Conservation (phyloP, 2,113 vertebrate genomes). For the Lota lota region DNA sequence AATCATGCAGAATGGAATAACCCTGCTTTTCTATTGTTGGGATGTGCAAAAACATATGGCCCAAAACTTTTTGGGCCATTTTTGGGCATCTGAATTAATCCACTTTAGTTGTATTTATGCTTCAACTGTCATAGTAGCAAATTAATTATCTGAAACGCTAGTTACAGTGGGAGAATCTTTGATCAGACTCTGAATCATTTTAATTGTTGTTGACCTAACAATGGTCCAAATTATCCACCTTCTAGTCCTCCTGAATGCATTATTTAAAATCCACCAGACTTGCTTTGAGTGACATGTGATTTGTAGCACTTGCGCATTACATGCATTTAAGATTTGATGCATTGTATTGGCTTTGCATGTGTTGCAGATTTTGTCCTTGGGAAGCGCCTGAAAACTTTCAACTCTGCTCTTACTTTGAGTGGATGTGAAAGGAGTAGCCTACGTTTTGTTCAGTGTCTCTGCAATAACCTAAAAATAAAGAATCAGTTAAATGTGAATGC, state of each 20-base stretch:
- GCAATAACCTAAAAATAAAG: constrained; percentile 23
- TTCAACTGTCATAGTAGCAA: no score
- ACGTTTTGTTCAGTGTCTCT: constrained; percentile 40
- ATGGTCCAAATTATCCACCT: constrained; percentile 12
- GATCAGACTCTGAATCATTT: no score
- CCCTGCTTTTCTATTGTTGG: no score
- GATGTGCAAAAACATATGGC: no score
- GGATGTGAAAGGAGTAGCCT: constrained; percentile 23
- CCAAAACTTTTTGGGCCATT: no score
- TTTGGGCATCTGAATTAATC: no score
- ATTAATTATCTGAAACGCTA: no score
- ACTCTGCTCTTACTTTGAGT: constrained; percentile 24
- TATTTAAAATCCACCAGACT: constrained; percentile 25
- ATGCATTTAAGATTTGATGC: constrained; percentile 23
- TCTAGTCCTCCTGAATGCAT: constrained; percentile 27
- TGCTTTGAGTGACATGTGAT: constrained; percentile 26
- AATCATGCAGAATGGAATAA: no score
- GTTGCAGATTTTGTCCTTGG: constrained; percentile 21
- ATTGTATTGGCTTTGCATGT: constrained; percentile 38
- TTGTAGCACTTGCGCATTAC: constrained; percentile 21
- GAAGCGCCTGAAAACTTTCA: constrained; percentile 28
- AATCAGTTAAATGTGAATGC: constrained; percentile 44
- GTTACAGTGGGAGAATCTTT: no score
- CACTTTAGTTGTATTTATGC: no score
- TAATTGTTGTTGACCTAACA: no score